Percentiles rank a stretch among this genome's conserved stretches.
Evolutionary conservation across 1,140 invertebrate species (phyloP).

Genomic region (Hesperophylax magnus): DNA sequence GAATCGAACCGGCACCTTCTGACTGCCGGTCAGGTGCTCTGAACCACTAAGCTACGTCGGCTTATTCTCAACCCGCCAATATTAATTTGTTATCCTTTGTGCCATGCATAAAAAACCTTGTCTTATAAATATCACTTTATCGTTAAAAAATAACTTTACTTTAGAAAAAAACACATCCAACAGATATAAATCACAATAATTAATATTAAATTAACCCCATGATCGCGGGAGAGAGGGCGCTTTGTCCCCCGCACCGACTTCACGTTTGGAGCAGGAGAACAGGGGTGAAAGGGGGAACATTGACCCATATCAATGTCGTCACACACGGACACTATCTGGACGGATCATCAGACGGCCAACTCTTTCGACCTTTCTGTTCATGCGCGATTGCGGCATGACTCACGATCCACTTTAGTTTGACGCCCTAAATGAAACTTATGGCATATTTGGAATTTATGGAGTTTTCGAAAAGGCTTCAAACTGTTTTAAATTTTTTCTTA

Average conservation of each 20-base stretch:
- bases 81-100: too few species aligned
- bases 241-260: neutral
- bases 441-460: constrained; percentile 4
- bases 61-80: too few species aligned
- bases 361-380: constrained; percentile 13
- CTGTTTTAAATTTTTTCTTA: too few species aligned
- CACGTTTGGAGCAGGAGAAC: neutral
- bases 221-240: neutral
- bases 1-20: too few species aligned
- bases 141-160: too few species aligned
- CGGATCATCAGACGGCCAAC: constrained; percentile 10
- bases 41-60: too few species aligned
- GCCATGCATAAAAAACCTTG: too few species aligned
- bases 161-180: too few species aligned
- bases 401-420: neutral
- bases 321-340: constrained; percentile 38
- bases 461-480: too few species aligned
- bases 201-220: constrained; percentile 15
- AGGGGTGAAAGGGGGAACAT: neutral
- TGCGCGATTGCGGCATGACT: neutral
- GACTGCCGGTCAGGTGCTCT: too few species aligned
- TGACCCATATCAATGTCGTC: constrained; percentile 35
- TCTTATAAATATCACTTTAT: too few species aligned
- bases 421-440: neutral
- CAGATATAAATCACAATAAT: too few species aligned